A percentile compares a stretch with the other conserved stretches of the same genome.
phyloP scores from a whole-genome alignment of 2,113 vertebrate species.

The Caloenas nicobarica region DNA sequence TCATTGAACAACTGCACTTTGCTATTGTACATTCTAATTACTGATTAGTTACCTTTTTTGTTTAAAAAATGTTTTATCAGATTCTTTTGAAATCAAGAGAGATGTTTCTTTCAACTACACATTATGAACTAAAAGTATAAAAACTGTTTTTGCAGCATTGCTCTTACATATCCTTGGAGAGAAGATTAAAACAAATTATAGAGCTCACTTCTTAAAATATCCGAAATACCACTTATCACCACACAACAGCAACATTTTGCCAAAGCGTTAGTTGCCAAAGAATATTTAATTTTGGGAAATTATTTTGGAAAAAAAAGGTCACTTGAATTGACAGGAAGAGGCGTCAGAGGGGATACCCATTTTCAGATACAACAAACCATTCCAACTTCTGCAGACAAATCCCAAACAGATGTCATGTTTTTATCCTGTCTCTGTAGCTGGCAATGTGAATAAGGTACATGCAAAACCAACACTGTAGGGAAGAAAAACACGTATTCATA shows the following conservation, averaged over 20 bases:
- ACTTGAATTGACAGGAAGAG: neutral
- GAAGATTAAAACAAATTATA: constrained; percentile 7
- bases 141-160: neutral
- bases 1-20: constrained; percentile 29
- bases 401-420: neutral
- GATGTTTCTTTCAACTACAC: constrained; percentile 1
- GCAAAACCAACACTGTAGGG: neutral
- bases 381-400: neutral
- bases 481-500: neutral
- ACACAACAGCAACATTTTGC: neutral
- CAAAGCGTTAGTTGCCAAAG: neutral
- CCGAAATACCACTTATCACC: neutral
- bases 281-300: neutral
- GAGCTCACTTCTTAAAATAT: neutral
- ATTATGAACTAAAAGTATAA: neutral
- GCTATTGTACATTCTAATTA: constrained; percentile 18
- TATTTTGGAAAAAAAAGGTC: neutral
- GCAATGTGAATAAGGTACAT: neutral
- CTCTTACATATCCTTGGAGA: neutral
- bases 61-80: constrained; percentile 41
- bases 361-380: neutral
- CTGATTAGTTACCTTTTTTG: constrained; percentile 9
- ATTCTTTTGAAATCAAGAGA: constrained; percentile 21
- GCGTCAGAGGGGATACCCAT: neutral
- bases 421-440: neutral